These are phyloP conservation scores for Helogale parvula DNA, from an alignment of 2,113 vertebrate species.

Conservation along the genomic window DNA sequence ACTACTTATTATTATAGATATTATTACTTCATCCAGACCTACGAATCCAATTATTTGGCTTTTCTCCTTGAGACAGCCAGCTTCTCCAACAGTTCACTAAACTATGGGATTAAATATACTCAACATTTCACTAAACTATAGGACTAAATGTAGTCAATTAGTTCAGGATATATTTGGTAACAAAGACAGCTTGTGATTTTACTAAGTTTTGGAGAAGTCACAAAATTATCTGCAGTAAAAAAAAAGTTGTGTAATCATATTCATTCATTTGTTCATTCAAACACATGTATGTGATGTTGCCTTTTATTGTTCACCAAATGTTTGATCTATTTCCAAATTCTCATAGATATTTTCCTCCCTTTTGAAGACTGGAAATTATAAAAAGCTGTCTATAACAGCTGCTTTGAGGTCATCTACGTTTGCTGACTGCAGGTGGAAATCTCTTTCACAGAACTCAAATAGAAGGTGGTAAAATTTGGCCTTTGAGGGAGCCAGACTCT, in stretches of 20 bases:
- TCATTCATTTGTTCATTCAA: background rate
- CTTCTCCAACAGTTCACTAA: constrained; percentile 29
- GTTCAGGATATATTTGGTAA: background rate
- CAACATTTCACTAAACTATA: background rate
- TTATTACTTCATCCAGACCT: background rate
- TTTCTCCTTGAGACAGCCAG: background rate
- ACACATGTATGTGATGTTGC: background rate
- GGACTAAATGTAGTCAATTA: background rate
- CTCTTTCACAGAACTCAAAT: constrained; percentile 65
- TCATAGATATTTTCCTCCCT: constrained; percentile 36
- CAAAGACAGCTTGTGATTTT: background rate
- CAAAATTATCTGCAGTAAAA: constrained; percentile 19
- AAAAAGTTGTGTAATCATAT: background rate
- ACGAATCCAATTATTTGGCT: background rate
- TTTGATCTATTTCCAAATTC: constrained; percentile 62
- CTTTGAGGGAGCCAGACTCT: constrained; percentile 63
- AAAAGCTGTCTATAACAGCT: constrained; percentile 59
- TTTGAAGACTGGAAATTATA: constrained; percentile 72
- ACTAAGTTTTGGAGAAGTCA: constrained; percentile 45
- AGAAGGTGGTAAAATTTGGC: constrained; percentile 74
- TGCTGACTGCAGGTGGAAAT: constrained; percentile 73
- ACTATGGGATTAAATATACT: background rate
- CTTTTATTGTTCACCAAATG: background rate
- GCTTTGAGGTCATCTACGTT: constrained; percentile 68
- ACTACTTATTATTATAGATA: background rate